Evolutionary conservation across 1,140 invertebrate species (phyloP).

Genomic region (Nixonia krombeini): DNA sequence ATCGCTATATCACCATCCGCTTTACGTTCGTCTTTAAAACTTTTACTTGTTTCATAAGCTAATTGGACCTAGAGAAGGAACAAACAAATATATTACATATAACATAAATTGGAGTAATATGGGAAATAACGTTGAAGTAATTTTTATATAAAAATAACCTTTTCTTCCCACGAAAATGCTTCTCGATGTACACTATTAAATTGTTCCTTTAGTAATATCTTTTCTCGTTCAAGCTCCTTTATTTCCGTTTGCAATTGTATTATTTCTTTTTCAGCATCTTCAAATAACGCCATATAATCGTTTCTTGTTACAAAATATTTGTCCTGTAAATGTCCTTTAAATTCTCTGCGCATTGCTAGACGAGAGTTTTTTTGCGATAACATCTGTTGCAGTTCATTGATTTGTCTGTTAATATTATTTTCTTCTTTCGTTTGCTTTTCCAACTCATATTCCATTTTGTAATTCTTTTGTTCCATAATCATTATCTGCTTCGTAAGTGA

Average conservation of each 20-base stretch:
- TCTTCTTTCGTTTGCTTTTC: constrained; percentile 74
- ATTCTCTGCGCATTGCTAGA: constrained; percentile 74
- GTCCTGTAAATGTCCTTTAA: constrained; percentile 75
- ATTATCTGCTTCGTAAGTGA: constrained; percentile 80
- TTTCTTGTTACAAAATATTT: constrained; percentile 74
- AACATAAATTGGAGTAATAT: too few relatives aligned
- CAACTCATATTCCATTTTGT: constrained; percentile 77
- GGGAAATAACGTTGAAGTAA: too few relatives aligned
- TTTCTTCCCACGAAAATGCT: constrained; percentile 84
- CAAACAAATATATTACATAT: constrained; percentile 2
- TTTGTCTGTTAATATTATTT: constrained; percentile 72
- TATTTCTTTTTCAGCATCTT: constrained; percentile 78
- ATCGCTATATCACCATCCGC: constrained; percentile 78
- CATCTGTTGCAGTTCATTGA: constrained; percentile 75
- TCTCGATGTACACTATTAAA: constrained; percentile 78
- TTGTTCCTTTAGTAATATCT: constrained; percentile 75
- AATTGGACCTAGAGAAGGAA: constrained; percentile 72
- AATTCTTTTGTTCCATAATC: constrained; percentile 82
- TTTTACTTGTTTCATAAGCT: constrained; percentile 78
- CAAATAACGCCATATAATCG: constrained; percentile 70
- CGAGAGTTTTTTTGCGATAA: constrained; percentile 75
- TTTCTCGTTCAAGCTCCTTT: constrained; percentile 77
- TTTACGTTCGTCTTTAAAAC: constrained; percentile 77
- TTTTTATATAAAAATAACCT: constrained; percentile 64
- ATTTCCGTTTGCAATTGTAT: constrained; percentile 79